These are phyloP conservation scores for Gasteruption jaculator DNA, from an alignment of 2,888 invertebrate genomes.

Conservation along the genomic window DNA sequence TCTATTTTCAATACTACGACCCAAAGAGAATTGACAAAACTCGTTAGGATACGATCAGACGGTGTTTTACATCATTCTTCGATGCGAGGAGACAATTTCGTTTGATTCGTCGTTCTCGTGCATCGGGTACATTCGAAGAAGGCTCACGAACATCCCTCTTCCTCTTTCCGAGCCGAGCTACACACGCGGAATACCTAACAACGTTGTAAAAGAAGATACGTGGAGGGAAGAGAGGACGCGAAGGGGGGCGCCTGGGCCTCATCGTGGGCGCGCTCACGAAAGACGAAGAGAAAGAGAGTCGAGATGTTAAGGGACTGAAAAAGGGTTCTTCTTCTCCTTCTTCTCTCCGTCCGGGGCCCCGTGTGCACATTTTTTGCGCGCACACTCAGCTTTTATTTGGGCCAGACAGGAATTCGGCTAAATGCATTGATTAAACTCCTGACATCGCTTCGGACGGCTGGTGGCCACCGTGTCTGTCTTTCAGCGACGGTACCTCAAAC, in stretches of 20 bases:
- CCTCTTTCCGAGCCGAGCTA: conserved; percentile 21
- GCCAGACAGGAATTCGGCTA: conserved; percentile 51
- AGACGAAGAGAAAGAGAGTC: conserved; percentile 5
- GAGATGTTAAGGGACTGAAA: neutral
- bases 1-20: too few relatives aligned
- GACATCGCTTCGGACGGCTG: conserved; percentile 45
- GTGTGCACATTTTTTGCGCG: conserved; percentile 39
- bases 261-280: conserved; percentile 17
- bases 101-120: conserved; percentile 26
- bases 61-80: too few relatives aligned
- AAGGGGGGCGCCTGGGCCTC: conserved; percentile 12
- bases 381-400: conserved; percentile 48
- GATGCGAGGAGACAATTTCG: too few relatives aligned
- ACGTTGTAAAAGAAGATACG: too few relatives aligned
- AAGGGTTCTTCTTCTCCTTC: too few relatives aligned
- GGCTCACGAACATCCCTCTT: conserved; percentile 9
- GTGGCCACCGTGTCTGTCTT: conserved; percentile 47
- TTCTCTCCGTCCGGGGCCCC: too few relatives aligned
- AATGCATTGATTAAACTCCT: conserved; percentile 52
- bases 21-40: too few relatives aligned
- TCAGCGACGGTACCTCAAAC: conserved; percentile 37
- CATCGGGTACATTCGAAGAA: conserved; percentile 28
- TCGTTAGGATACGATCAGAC: too few relatives aligned
- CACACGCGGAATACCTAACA: conserved; percentile 43
- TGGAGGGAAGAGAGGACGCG: conserved; percentile 18